These are phyloP conservation scores for Paradoxurus hermaphroditus DNA, from an alignment of 2,113 vertebrate species.

Conservation along the genomic window DNA sequence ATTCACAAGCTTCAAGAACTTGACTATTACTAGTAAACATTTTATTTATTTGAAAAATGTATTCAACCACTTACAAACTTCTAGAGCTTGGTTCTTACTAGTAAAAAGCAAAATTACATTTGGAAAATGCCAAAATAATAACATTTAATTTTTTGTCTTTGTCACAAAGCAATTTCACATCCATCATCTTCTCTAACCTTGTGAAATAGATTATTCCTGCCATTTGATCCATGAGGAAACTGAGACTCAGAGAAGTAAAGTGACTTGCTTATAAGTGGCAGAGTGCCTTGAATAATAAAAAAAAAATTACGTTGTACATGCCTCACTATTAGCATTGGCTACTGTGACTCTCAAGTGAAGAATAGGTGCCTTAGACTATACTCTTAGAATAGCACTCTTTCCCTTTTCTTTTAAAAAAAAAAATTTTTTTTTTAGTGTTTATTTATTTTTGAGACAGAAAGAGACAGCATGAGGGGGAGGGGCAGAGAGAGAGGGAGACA, in stretches of 20 bases:
- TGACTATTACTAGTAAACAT: neutral
- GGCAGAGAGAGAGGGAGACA: too few relatives aligned
- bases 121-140: neutral
- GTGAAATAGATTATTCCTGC: neutral
- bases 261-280: neutral
- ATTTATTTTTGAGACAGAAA: too few relatives aligned
- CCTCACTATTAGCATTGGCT: neutral
- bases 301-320: neutral
- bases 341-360: neutral
- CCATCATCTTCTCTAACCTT: neutral
- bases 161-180: neutral
- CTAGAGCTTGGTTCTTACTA: neutral
- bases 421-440: too few relatives aligned
- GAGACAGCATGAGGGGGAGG: too few relatives aligned
- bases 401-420: too few relatives aligned
- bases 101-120: neutral
- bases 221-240: neutral
- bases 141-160: neutral
- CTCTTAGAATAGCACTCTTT: too few relatives aligned
- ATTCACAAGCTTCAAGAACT: neutral
- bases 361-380: neutral
- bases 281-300: neutral
- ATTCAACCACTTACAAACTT: neutral
- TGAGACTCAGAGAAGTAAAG: neutral
- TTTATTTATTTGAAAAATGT: neutral